These are phyloP conservation scores for Clarias macrocephalus DNA, from an alignment of 2,113 vertebrate genomes.

Conservation along the genomic window DNA sequence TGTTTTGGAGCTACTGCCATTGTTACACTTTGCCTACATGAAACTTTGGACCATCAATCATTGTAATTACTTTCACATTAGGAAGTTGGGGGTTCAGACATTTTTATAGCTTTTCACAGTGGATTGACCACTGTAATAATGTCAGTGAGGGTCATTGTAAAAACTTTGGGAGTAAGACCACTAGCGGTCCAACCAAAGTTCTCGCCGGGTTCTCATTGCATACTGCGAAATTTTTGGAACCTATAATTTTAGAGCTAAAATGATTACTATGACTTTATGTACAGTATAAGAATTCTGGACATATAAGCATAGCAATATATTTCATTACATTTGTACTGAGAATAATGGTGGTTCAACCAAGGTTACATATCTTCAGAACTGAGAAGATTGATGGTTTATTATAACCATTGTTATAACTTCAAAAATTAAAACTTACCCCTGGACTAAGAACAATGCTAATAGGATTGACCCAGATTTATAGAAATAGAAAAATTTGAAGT, in stretches of 20 bases:
- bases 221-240: not conserved
- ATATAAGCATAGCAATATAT: no score
- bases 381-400: not conserved
- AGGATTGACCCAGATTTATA: not conserved
- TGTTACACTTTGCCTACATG: not conserved
- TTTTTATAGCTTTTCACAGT: not conserved
- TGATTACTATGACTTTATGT: not conserved
- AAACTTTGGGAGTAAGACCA: not conserved
- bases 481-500: not conserved
- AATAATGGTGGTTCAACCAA: not conserved
- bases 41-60: not conserved
- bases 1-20: not conserved
- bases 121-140: not conserved
- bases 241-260: not conserved
- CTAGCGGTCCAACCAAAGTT: not conserved
- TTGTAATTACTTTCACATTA: not conserved
- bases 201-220: no score
- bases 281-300: not conserved
- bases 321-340: not conserved
- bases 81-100: not conserved
- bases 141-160: not conserved
- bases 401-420: not conserved
- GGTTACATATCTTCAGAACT: not conserved
- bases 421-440: not conserved
- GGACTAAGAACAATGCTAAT: not conserved